Percentiles rank a stretch among this genome's conserved stretches.
Conservation (phyloP, 2,797 vertebrate genomes). For the Darevskia nairensis region DNA sequence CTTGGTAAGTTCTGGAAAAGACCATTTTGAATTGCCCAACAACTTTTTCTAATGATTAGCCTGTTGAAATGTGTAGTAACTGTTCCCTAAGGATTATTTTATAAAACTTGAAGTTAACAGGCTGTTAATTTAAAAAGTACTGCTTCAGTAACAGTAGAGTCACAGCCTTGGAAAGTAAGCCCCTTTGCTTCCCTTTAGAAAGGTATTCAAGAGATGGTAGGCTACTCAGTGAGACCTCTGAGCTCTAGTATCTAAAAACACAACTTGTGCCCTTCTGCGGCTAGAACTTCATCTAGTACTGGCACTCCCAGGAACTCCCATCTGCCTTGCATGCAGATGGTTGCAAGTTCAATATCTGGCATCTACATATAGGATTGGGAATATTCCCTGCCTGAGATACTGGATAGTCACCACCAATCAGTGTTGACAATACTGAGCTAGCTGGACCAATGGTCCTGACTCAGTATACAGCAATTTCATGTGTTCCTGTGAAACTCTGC, state of each 20-base stretch:
- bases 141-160: background rate
- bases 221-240: background rate
- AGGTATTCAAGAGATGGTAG: background rate
- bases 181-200: background rate
- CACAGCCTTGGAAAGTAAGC: background rate
- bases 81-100: conserved; percentile 2
- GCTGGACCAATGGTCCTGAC: too few relatives aligned
- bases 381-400: too few relatives aligned
- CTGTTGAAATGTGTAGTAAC: conserved; percentile 2
- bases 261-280: background rate
- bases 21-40: background rate
- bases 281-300: background rate
- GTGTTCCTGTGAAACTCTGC: too few relatives aligned
- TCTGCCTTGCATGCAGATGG: background rate
- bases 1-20: conserved; percentile 76
- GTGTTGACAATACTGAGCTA: too few relatives aligned
- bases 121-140: background rate
- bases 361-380: too few relatives aligned
- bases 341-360: background rate
- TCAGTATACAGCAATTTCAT: too few relatives aligned
- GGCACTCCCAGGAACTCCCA: background rate
- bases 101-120: background rate
- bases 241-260: background rate
- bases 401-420: too few relatives aligned
- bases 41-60: background rate